Evolutionary conservation across 2,113 vertebrate genomes (phyloP).

Genomic region (Chamaea fasciata): DNA sequence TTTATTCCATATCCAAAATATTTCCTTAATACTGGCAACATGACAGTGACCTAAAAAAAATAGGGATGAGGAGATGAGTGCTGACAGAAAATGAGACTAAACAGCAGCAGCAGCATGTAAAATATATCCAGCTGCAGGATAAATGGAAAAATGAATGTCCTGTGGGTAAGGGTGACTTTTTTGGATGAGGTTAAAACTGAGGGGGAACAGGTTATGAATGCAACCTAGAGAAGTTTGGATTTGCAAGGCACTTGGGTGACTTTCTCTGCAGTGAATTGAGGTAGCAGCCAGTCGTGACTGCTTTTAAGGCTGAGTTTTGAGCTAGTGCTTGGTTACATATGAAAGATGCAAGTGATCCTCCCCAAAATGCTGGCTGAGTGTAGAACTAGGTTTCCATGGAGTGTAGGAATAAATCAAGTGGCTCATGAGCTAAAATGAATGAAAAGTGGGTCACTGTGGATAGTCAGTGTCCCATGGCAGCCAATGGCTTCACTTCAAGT

Average conservation of each 20-base stretch:
- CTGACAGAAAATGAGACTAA: neutral
- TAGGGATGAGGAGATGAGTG: too few species aligned
- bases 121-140: neutral
- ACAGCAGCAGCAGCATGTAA: neutral
- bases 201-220: neutral
- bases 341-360: neutral
- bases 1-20: neutral
- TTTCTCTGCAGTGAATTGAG: neutral
- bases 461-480: rapidly evolving
- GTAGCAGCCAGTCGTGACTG: neutral
- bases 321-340: neutral
- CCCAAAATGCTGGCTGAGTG: neutral
- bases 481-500: neutral
- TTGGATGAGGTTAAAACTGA: neutral
- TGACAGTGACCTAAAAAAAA: neutral
- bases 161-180: neutral
- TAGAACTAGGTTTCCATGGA: neutral
- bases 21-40: neutral
- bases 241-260: neutral
- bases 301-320: neutral
- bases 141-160: neutral
- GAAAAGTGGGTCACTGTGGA: neutral
- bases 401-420: neutral
- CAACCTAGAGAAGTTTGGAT: neutral
- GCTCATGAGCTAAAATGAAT: neutral